phyloP scores from a whole-genome alignment of 2,888 invertebrate genomes.

The Taphrorychus bicolor region DNA sequence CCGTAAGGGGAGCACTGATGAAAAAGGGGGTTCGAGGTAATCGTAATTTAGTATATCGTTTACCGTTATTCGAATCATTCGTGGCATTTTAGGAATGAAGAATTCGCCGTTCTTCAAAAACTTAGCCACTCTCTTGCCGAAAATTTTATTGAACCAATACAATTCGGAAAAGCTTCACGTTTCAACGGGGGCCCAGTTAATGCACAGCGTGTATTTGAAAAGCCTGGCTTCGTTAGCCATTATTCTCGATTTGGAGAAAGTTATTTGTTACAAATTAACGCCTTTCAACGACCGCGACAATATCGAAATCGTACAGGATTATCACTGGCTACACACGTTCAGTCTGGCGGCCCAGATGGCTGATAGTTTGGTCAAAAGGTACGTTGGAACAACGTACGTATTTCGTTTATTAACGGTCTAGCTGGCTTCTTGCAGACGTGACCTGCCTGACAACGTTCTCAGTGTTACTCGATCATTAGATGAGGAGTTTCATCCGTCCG shows the following conservation, averaged over 20 bases:
- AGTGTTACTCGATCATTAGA: slow-evolving; percentile 43
- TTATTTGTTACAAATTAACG: slow-evolving; percentile 61
- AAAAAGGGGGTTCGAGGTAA: slow-evolving; percentile 60
- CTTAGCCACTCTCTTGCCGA: slow-evolving; percentile 61
- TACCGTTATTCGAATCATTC: neutral
- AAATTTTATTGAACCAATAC: slow-evolving; percentile 63
- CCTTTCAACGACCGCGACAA: slow-evolving; percentile 60
- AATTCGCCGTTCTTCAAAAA: slow-evolving; percentile 63
- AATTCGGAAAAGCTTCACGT: slow-evolving; percentile 65
- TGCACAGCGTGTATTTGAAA: slow-evolving; percentile 67
- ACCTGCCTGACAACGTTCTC: slow-evolving; percentile 60
- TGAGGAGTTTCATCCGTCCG: slow-evolving; percentile 46
- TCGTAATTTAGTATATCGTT: neutral
- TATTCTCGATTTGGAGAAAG: slow-evolving; percentile 63
- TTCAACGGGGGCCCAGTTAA: slow-evolving; percentile 65
- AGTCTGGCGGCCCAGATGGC: slow-evolving; percentile 65
- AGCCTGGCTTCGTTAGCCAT: slow-evolving; percentile 64
- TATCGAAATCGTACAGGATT: slow-evolving; percentile 58
- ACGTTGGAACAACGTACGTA: neutral
- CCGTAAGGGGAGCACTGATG: slow-evolving; percentile 62
- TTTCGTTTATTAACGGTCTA: neutral
- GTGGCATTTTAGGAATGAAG: slow-evolving; percentile 57
- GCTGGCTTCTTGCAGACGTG: slow-evolving; percentile 42
- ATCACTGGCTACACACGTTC: slow-evolving; percentile 67
- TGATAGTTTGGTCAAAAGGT: slow-evolving; percentile 62